Evolutionary conservation across 92 coral and sea anemone species (phyloP).

Genomic region (Metridium senile): DNA sequence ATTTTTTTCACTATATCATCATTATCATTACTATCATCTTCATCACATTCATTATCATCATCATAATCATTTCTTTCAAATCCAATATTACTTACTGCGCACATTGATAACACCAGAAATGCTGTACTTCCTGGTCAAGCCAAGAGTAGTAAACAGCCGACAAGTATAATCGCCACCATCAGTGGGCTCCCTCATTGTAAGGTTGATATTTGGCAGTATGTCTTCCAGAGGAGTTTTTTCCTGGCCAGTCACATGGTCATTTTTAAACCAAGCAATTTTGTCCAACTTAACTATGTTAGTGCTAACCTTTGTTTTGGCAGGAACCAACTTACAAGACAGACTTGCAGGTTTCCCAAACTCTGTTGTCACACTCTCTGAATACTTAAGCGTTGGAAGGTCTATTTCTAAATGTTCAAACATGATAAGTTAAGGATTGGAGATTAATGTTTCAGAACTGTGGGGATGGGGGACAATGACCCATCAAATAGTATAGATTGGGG

Average conservation of each 20-base stretch:
- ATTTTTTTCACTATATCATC: too few species aligned
- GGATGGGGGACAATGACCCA: neutral
- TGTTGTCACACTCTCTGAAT: neutral
- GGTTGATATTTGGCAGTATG: slow-evolving; percentile 1
- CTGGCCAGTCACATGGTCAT: neutral
- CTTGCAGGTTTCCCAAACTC: slow-evolving; percentile 10
- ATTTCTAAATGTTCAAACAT: slow-evolving; percentile 3
- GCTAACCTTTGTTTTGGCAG: neutral
- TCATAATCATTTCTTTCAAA: neutral
- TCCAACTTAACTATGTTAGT: slow-evolving; percentile 12
- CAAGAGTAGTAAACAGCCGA: slow-evolving; percentile 12
- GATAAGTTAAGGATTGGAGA: neutral
- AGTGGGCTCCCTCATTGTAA: neutral
- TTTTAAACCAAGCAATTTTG: slow-evolving; percentile 26
- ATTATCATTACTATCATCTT: too few species aligned
- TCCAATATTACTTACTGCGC: slow-evolving; percentile 19
- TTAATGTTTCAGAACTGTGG: neutral
- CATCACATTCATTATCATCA: neutral
- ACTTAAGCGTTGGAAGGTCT: slow-evolving; percentile 8
- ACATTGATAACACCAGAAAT: slow-evolving; percentile 33
- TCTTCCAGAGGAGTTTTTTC: slow-evolving; percentile 14
- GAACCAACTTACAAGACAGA: slow-evolving; percentile 16
- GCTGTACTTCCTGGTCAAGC: slow-evolving; percentile 9
- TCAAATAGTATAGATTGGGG: too few species aligned
- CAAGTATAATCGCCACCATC: slow-evolving; percentile 37